These are phyloP conservation scores for Hemithea aestivaria DNA, from an alignment of 2,888 invertebrate species.

Conservation along the genomic window DNA sequence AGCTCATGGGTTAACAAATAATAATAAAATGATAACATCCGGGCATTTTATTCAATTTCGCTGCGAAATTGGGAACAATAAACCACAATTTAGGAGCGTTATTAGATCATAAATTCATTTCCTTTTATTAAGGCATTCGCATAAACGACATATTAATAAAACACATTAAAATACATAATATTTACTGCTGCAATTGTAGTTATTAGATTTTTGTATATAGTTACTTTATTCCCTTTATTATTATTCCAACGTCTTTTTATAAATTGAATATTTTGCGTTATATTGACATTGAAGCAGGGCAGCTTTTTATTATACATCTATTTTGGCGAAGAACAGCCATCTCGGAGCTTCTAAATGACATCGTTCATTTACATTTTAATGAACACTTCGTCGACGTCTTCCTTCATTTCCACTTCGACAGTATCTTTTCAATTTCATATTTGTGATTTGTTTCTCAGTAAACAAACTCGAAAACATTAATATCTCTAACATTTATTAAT, in stretches of 20 bases:
- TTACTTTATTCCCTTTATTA: too few relatives aligned
- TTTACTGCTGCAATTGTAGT: too few relatives aligned
- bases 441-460: not conserved
- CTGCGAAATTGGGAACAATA: constrained; percentile 27
- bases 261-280: too few relatives aligned
- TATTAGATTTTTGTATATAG: too few relatives aligned
- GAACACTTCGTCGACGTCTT: constrained; percentile 16
- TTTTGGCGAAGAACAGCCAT: constrained; percentile 10
- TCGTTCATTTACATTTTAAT: constrained; percentile 22
- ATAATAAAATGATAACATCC: too few relatives aligned
- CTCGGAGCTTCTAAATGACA: constrained; percentile 13
- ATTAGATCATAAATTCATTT: constrained; percentile 9
- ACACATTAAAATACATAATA: too few relatives aligned
- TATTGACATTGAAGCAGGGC: not conserved
- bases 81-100: constrained; percentile 14
- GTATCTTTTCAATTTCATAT: constrained; percentile 4
- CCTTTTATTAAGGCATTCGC: too few relatives aligned
- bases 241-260: too few relatives aligned
- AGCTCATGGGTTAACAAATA: too few relatives aligned
- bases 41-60: constrained; percentile 31
- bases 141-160: too few relatives aligned
- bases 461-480: not conserved
- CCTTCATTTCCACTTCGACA: not conserved
- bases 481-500: too few relatives aligned
- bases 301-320: constrained; percentile 6